These are phyloP conservation scores for Hybognathus amarus DNA, from an alignment of 2,797 vertebrate genomes.

Conservation along the genomic window DNA sequence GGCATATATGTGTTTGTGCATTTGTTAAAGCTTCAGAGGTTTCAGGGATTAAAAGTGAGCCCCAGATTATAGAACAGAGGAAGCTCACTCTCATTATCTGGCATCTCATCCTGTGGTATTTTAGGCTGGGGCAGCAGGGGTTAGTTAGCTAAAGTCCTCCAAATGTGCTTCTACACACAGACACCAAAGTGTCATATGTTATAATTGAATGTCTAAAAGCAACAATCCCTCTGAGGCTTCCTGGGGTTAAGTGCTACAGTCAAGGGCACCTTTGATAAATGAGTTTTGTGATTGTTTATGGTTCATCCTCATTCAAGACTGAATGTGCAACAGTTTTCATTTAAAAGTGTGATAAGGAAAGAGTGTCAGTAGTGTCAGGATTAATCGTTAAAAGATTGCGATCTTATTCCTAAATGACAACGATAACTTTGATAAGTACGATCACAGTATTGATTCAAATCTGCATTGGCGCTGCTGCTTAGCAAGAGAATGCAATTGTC, in stretches of 20 bases:
- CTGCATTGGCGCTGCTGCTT: too few species aligned
- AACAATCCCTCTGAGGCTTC: not conserved
- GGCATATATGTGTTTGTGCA: slow-evolving; percentile 13
- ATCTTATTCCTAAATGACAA: not conserved
- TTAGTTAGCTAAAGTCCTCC: not conserved
- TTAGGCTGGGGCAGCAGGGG: not conserved
- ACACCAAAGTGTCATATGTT: slow-evolving; percentile 4
- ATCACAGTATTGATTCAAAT: not conserved
- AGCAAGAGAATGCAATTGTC: not conserved
- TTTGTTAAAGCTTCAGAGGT: slow-evolving; percentile 13
- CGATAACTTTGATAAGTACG: not conserved
- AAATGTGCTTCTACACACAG: slow-evolving; percentile 2
- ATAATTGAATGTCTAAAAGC: slow-evolving; percentile 7
- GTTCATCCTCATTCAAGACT: not conserved
- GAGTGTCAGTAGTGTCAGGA: not conserved
- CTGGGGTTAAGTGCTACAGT: slow-evolving; percentile 9
- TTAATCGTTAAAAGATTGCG: not conserved
- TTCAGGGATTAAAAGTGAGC: slow-evolving; percentile 27
- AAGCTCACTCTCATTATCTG: slow-evolving; percentile 22
- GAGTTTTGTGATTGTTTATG: not conserved
- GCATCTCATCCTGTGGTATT: slow-evolving; percentile 23
- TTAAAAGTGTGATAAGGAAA: not conserved
- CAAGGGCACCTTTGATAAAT: not conserved
- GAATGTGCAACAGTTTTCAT: not conserved
- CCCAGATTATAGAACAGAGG: slow-evolving; percentile 26